Evolutionary conservation across 1,140 invertebrate species (phyloP).

Genomic region (Luehdorfia chinensis): DNA sequence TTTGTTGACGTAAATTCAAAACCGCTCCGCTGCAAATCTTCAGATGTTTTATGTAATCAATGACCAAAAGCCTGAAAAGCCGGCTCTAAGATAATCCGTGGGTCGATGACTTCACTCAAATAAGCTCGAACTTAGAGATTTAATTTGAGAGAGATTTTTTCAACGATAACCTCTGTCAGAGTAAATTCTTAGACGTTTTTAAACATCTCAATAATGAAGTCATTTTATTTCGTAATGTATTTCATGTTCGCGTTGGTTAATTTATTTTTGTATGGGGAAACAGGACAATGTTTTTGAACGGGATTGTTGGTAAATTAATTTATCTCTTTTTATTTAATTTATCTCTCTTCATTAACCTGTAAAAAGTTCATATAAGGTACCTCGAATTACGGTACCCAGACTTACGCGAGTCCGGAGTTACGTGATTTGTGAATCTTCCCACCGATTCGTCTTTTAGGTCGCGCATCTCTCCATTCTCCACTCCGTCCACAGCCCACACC

Average conservation of each 20-base stretch:
- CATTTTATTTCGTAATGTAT: not conserved
- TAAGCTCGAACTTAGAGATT: not conserved
- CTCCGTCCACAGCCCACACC: too few relatives aligned
- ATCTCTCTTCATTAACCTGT: too few relatives aligned
- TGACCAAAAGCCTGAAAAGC: not conserved
- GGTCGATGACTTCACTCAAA: not conserved
- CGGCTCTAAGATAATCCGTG: not conserved
- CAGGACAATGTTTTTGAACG: not conserved
- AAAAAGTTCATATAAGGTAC: too few relatives aligned
- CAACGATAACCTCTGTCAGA: not conserved
- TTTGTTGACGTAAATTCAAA: too few relatives aligned
- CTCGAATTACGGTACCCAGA: too few relatives aligned
- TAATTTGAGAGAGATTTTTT: constrained; percentile 1
- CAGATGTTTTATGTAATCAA: constrained; percentile 4
- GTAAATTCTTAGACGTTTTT: not conserved
- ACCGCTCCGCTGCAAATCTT: too few relatives aligned
- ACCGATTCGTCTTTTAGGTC: too few relatives aligned
- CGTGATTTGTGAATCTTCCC: too few relatives aligned
- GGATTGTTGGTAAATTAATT: not conserved
- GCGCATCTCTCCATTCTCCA: too few relatives aligned
- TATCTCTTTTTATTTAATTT: too few relatives aligned
- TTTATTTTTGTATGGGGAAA: not conserved
- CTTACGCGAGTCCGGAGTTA: too few relatives aligned
- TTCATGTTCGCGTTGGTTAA: not conserved
- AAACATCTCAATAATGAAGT: not conserved